A percentile compares a stretch with the other conserved stretches of the same genome.
Conservation (phyloP, 2,888 invertebrate genomes). For the Heliconius erato region DNA sequence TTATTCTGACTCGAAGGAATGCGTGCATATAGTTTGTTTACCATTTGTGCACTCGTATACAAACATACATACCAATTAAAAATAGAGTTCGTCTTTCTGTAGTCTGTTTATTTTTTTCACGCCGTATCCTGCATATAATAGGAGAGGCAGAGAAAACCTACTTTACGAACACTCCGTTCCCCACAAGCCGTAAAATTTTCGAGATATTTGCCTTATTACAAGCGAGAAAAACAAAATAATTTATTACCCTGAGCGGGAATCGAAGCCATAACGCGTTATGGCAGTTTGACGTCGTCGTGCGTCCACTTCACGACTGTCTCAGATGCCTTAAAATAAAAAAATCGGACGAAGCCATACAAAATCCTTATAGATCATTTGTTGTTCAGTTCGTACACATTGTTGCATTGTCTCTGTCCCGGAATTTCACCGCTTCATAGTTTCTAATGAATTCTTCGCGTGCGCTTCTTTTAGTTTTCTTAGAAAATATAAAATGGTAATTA, state of each 20-base stretch:
- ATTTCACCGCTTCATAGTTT: slow-evolving; percentile 48
- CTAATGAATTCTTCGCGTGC: slow-evolving; percentile 46
- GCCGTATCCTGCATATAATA: background rate
- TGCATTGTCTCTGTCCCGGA: slow-evolving; percentile 49
- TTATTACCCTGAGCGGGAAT: too few species aligned
- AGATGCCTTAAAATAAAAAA: background rate
- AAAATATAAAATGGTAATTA: slow-evolving; percentile 24
- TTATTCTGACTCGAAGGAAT: slow-evolving; percentile 14
- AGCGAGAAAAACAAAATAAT: too few species aligned
- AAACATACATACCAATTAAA: background rate
- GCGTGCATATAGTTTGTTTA: background rate
- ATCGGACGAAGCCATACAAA: background rate
- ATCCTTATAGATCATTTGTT: slow-evolving; percentile 23
- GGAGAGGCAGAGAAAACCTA: background rate
- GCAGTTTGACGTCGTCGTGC: too few species aligned
- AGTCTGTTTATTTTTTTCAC: background rate
- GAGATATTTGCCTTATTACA: too few species aligned
- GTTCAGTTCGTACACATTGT: slow-evolving; percentile 39
- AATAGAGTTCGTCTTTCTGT: slow-evolving; percentile 5
- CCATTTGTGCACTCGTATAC: background rate
- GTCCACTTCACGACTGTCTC: too few species aligned
- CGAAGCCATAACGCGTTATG: too few species aligned
- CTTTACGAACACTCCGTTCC: background rate
- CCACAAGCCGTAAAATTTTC: background rate
- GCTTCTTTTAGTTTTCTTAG: slow-evolving; percentile 18